Base-by-base conservation (phyloP, 2,888 invertebrate genomes). In the Pseudococcus jackbeardsleyi region DNA sequence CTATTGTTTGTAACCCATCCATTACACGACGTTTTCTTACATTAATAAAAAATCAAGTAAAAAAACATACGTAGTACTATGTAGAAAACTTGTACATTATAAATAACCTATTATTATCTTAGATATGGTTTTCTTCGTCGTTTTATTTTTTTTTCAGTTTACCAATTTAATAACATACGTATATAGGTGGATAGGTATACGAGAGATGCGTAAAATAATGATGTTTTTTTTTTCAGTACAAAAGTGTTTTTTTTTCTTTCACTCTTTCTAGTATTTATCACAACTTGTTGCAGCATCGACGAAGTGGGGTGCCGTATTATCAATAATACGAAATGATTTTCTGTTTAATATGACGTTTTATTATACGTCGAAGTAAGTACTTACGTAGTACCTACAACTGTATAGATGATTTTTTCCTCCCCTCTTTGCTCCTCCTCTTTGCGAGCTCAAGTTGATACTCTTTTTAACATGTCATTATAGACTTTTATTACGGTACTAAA, bases 1-100 rank as follows among this genome's bases (percentile, higher is more conserved):
- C 50, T 59, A 59, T 85, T 85, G 85, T 85, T 85, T 85, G 59
- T 85, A 85, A 85, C 46, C 85, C 85, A 85, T 85, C 85, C 22
- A 85, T 85, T 85, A 85, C 59, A 42, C 22, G 50, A 85, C 59
- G 84, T 85, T 85, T 85, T 85, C 59, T 59, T 85, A 59, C 59
- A 59, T 59, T 54, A 85, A 54, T 59, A 79, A 39, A 79, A 79
- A 79, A 42, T 79, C n/a, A 22, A 33, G 33, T 72, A n/a, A 12
- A 72, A 72, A 72, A 72, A 72, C 26, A 72, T 46, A 64, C 26
- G 26, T 64, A 68, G 22, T 68, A 68, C 22, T 11, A 17, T 6
- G 33, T 26, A 72, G 33, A 11, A 79, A 42, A n/a, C 79, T 79
- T 0, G 68, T 72, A 72, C 68, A 72, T 72, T 72, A 72, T 72